Percentiles rank a stretch among this genome's conserved stretches.
These are phyloP conservation scores for Papilio glaucus DNA, from an alignment of 1,140 invertebrate species.

Conservation along the genomic window DNA sequence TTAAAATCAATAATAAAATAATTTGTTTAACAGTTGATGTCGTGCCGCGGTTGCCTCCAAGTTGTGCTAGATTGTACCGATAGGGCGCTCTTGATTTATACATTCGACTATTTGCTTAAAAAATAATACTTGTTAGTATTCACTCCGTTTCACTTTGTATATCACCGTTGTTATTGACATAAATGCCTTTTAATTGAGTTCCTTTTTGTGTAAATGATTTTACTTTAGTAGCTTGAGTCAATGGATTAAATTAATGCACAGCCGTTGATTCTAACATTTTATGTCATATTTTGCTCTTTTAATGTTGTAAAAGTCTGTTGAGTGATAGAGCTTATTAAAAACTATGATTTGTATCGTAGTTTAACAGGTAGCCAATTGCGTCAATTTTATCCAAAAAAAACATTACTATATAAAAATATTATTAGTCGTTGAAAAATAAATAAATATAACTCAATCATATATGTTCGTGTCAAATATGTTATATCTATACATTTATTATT, in stretches of 20 bases:
- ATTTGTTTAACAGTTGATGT: conserved; percentile 57
- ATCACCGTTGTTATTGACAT: conserved; percentile 12
- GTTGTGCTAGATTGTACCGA: conserved; percentile 23
- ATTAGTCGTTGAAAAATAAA: too few relatives aligned
- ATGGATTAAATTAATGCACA: conserved; percentile 13
- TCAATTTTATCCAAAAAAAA: too few relatives aligned
- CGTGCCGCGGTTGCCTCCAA: conserved; percentile 29
- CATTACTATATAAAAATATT: too few relatives aligned
- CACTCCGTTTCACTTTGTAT: conserved; percentile 1
- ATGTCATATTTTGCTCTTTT: background rate
- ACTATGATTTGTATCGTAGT: too few relatives aligned
- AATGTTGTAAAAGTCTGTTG: conserved; percentile 3
- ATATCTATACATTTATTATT: background rate
- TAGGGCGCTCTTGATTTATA: conserved; percentile 29
- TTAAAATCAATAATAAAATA: conserved; percentile 62
- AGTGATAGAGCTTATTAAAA: background rate
- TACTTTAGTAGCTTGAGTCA: conserved; percentile 7
- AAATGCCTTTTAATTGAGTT: conserved; percentile 17
- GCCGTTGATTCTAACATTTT: background rate
- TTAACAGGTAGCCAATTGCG: too few relatives aligned
- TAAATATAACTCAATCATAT: too few relatives aligned
- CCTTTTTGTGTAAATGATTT: background rate
- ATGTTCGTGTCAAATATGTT: too few relatives aligned
- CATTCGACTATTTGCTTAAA: conserved; percentile 13
- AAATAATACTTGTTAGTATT: conserved; percentile 5